Base-by-base conservation (phyloP, 2,797 vertebrate genomes). In the Manis crassicaudata region DNA sequence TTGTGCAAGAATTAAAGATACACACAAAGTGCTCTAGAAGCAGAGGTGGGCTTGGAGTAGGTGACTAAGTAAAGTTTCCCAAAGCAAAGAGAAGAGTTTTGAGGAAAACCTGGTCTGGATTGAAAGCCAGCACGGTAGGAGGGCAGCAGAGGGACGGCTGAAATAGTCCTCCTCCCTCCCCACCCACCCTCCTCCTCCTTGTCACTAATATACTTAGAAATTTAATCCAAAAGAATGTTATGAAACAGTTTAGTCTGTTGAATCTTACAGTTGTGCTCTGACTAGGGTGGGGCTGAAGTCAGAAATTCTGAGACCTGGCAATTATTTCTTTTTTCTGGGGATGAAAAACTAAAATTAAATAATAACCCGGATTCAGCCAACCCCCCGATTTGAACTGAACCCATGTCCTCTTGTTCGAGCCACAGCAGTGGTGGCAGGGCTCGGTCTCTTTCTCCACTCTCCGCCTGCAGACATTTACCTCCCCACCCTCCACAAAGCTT, bases 351-450 rank as follows among this genome's bases (percentile, higher is more conserved):
- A 2, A 60, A 88, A 80, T 54, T 77, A n/a, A 62, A 37, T 13
- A 70, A 68, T 62, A 35, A 40, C 3, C 16, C 27, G 25, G 6
- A 79, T 91, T 91, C 35, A 37, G 18, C 11, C 29, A 60, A 20
- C 18, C 46, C 35, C 83, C 63, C n/a, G 18, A 56, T 80, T 75
- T 72, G 62, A 79, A 29, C 14, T 62, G 18, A 46, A 83, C 9
- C 50, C 10, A 3, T 6, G 3, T 68, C 32, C 11, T 17, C 5
- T 68, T 62, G 8, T 73, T n/a, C 21, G 46, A 76, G 12, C 4
- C 37, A 54, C 25, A 63, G 20, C 8, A 29, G 9, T 17, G 3
- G 7, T 5, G 23, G 10, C 4, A 8, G 4, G 1, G 46, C 4
- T 83, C 2, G 17, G 17, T 68, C 16, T 52, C 14, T 77, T 72